Evolutionary conservation across 2,888 invertebrate genomes (phyloP), one percentile per base, ranked within the genome.

Genomic region (Limnephilus rhombicus): DNA sequence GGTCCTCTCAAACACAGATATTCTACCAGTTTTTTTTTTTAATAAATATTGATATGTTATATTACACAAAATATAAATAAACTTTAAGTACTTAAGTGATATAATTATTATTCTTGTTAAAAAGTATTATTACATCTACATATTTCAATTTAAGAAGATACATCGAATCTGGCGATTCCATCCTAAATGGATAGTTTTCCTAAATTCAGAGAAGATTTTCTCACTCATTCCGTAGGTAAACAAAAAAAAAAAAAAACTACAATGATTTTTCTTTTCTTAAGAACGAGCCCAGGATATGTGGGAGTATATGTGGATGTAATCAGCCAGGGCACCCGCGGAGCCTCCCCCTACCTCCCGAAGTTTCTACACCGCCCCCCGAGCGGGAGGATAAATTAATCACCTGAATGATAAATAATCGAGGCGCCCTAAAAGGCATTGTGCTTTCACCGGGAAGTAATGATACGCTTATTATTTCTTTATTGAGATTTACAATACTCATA

Each of bases 351-450:
- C 18, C 68, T n/a, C 1, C 24, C 24, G 68, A 9, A 24, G 68
- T 7, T 24, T 68, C 24, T 7, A 9, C 68, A 68, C 18, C 53
- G 15, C 2, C 68, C 68, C 68, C 68, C 68, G 11, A 7, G 24
- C 9, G 68, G 24, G 68, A 41, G 80, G 37, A 29, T 80, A 37
- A 87, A 93, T 92, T 90, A 93, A 93, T 92, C 93, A 91, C 91
- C 89, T 34, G 89, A 92, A 91, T 91, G 92, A 93, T 93, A 92
- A 92, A 93, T 93, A 93, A 93, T 93, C 92, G 92, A 92, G 90
- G 85, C 80, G 86, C 88, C 83, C 85, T 85, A 91, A 93, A 91
- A 92, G 92, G 92, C 92, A 92, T 92, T 92, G 82, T 90, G 92
- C 81, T 92, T 93, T 93, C 89, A 68, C 45, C 88, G 85, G 83